These are phyloP conservation scores for Sarcophaga caerulescens DNA, from an alignment of 2,888 invertebrate species.

Conservation along the genomic window DNA sequence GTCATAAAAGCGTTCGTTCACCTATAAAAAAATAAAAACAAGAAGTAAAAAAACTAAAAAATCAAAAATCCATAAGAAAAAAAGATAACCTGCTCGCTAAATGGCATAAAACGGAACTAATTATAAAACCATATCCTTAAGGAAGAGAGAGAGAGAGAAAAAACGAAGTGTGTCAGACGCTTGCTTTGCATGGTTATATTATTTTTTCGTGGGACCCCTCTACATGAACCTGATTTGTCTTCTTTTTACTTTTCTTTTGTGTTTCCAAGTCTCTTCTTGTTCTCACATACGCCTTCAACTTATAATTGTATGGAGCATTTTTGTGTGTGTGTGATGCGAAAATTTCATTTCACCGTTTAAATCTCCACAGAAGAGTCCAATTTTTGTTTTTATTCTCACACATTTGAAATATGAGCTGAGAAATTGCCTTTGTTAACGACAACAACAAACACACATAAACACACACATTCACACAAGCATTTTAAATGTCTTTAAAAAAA, in stretches of 20 bases:
- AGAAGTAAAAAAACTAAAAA: neutral
- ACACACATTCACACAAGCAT: neutral
- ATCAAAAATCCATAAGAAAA: neutral
- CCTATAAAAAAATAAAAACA: too few species aligned
- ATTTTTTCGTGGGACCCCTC: neutral
- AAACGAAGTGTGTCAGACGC: neutral
- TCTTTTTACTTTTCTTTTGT: neutral
- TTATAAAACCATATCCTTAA: neutral
- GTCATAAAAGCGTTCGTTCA: too few species aligned
- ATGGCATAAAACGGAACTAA: neutral
- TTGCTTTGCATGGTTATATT: neutral
- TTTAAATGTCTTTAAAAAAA: neutral
- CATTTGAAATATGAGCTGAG: constrained; percentile 66
- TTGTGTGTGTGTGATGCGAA: constrained; percentile 20
- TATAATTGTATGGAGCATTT: neutral
- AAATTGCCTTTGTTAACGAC: constrained; percentile 57
- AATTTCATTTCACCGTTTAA: neutral
- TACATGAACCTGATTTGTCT: neutral
- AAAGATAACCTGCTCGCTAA: neutral
- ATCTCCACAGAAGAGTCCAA: neutral
- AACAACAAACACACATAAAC: neutral
- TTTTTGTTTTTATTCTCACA: constrained; percentile 59
- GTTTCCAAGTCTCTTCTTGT: neutral
- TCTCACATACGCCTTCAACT: neutral
- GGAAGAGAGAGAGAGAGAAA: neutral